A percentile compares a stretch with the other conserved stretches of the same genome.
Evolutionary conservation across 37 sponge, comb jelly and placozoan species (phyloP).

Genomic region (Hormiphora californensis): DNA sequence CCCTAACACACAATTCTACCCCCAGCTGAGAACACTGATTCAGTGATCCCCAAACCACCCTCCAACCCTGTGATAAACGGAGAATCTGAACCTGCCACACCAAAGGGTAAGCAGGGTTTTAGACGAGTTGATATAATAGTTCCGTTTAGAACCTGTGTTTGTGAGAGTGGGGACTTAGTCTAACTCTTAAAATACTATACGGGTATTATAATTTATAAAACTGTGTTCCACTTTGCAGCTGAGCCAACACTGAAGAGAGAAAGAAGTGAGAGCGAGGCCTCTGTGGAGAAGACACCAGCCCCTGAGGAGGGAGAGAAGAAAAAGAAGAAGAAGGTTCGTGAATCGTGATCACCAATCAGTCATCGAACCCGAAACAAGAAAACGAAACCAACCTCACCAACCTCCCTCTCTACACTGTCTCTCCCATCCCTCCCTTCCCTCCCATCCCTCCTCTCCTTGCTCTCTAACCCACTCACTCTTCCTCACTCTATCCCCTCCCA

Average conservation of each 20-base stretch:
- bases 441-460: not conserved
- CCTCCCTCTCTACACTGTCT: not conserved
- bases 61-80: too few species aligned
- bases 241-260: slow-evolving; percentile 17
- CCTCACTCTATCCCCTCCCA: not conserved
- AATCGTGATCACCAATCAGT: not conserved
- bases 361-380: not conserved
- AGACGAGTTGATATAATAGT: not conserved
- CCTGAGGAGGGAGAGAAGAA: slow-evolving; percentile 50
- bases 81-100: too few species aligned
- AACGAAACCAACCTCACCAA: too few species aligned
- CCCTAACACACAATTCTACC: too few species aligned
- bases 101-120: too few species aligned
- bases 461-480: not conserved
- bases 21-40: too few species aligned
- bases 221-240: not conserved
- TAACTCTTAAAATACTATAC: not conserved
- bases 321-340: slow-evolving; percentile 59
- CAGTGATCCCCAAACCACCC: too few species aligned
- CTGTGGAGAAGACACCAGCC: not conserved
- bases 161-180: not conserved
- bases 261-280: not conserved
- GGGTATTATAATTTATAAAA: too few species aligned
- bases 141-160: not conserved
- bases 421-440: not conserved